phyloP scores from a whole-genome alignment of 2,113 vertebrate species.

The Antechinus flavipes region DNA sequence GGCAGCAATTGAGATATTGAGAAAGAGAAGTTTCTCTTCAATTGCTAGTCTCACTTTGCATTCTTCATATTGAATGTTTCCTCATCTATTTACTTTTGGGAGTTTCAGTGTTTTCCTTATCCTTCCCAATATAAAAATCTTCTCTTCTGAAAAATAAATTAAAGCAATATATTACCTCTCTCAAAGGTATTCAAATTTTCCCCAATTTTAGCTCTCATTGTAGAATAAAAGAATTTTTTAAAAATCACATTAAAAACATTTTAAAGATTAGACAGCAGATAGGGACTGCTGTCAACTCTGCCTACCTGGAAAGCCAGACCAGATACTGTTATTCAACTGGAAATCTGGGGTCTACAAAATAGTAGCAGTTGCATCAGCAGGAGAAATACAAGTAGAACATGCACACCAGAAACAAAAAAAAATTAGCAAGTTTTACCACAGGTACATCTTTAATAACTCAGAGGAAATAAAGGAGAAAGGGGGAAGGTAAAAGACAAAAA shows the following conservation, averaged over 20 bases:
- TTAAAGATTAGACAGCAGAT: neutral
- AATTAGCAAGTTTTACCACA: no score
- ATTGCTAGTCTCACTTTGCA: neutral
- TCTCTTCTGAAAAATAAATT: neutral
- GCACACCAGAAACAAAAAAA: neutral
- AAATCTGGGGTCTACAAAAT: neutral
- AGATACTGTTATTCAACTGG: neutral
- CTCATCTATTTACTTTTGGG: neutral
- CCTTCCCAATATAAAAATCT: neutral
- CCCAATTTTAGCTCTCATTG: neutral
- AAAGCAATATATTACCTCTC: neutral
- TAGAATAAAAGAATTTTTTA: neutral
- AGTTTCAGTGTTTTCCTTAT: neutral
- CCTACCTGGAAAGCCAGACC: neutral
- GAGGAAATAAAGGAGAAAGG: neutral
- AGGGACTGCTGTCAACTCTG: neutral
- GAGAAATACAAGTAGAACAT: neutral
- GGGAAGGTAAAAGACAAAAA: neutral
- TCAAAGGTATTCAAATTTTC: neutral
- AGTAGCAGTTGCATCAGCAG: neutral
- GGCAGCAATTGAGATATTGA: neutral
- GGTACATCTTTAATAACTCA: neutral
- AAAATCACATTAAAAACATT: neutral
- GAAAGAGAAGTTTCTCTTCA: neutral
- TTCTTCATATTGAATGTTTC: neutral